Conservation (phyloP, 64 coral and sea anemone species). For the Stylophora pistillata region DNA sequence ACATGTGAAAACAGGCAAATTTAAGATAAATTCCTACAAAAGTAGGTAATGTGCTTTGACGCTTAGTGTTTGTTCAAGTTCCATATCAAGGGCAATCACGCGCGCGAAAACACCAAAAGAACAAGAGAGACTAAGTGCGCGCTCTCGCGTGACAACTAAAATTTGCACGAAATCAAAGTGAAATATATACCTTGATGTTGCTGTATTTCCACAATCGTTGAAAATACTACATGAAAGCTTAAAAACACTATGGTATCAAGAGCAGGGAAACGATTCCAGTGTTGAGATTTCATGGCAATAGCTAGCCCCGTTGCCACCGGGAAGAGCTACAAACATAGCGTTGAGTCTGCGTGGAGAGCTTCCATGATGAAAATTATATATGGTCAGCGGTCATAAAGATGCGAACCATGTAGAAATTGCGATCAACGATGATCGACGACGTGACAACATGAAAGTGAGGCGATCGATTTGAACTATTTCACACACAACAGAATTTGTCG, state of each 20-base stretch:
- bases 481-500: not conserved
- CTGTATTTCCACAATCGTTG: not conserved
- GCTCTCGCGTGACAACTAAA: not conserved
- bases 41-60: constrained; percentile 22
- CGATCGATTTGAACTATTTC: not conserved
- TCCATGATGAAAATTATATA: not conserved
- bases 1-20: not conserved
- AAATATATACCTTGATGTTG: constrained; percentile 24
- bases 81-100: not conserved
- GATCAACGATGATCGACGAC: too few species aligned
- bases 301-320: not conserved
- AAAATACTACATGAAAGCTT: not conserved
- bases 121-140: too few species aligned
- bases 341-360: not conserved
- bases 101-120: too few species aligned
- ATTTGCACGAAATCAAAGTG: not conserved
- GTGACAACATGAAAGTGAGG: constrained; percentile 6
- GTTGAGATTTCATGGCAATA: not conserved
- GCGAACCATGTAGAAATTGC: too few species aligned
- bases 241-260: not conserved
- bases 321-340: not conserved
- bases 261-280: not conserved
- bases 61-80: not conserved
- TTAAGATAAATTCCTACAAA: constrained; percentile 13
- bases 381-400: too few species aligned